Evolutionary conservation across 1,140 invertebrate species (phyloP).

Genomic region (Helicoverpa zea): DNA sequence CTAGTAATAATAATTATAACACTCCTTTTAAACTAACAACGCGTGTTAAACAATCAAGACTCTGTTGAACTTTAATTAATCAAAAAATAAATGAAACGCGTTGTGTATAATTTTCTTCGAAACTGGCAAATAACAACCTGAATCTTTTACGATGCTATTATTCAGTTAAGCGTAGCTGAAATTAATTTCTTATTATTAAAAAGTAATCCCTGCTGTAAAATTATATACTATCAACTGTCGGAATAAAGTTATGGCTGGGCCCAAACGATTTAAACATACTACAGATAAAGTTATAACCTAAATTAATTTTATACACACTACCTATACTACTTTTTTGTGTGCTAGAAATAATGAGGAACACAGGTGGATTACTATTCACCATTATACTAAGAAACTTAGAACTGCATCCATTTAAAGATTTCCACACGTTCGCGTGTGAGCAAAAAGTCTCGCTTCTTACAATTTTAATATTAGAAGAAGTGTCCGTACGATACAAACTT

Average conservation of each 20-base stretch:
- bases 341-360: slow-evolving; percentile 1
- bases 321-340: too few relatives aligned
- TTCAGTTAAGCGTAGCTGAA: slow-evolving; percentile 60
- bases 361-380: slow-evolving; percentile 21
- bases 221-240: slow-evolving; percentile 55
- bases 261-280: slow-evolving; percentile 50
- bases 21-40: background rate
- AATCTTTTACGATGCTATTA: slow-evolving; percentile 62
- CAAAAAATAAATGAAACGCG: slow-evolving; percentile 3
- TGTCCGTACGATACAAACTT: slow-evolving; percentile 67
- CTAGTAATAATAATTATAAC: background rate
- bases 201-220: slow-evolving; percentile 56
- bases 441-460: slow-evolving; percentile 36
- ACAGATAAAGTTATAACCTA: background rate
- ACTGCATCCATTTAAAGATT: slow-evolving; percentile 38
- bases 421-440: slow-evolving; percentile 21
- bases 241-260: slow-evolving; percentile 59
- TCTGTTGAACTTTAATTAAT: background rate
- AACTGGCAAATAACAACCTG: slow-evolving; percentile 52
- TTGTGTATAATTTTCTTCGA: slow-evolving; percentile 50
- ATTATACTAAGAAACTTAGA: background rate
- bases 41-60: background rate
- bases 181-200: slow-evolving; percentile 61
- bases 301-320: background rate
- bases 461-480: slow-evolving; percentile 68